phyloP scores from a whole-genome alignment of 1,140 invertebrate species.

The Saxidomus purpurata region DNA sequence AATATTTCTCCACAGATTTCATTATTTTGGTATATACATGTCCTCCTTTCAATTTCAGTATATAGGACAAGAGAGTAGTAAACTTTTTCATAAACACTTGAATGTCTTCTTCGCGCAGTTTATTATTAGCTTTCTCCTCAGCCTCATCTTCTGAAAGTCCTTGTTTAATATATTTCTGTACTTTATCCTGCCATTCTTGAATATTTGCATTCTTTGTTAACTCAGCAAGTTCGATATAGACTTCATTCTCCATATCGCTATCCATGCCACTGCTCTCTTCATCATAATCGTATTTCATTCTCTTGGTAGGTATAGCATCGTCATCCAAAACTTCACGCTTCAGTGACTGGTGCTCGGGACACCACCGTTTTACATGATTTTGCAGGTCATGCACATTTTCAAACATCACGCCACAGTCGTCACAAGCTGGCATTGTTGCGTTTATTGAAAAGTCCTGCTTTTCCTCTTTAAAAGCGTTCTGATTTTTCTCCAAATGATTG shows the following conservation, averaged over 20 bases:
- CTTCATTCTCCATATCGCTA: neutral
- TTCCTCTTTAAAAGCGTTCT: neutral
- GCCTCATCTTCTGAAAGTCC: neutral
- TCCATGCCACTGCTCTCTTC: neutral
- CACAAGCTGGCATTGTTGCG: neutral
- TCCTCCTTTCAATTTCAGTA: neutral
- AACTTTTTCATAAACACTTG: neutral
- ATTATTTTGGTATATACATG: neutral
- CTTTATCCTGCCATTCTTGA: neutral
- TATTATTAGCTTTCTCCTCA: neutral
- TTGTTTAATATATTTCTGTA: neutral
- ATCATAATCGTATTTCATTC: neutral
- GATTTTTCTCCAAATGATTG: neutral
- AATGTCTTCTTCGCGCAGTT: neutral
- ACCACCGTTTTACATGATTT: conserved; percentile 19
- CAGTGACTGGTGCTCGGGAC: neutral
- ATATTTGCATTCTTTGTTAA: neutral
- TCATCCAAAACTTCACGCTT: neutral
- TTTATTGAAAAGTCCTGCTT: neutral
- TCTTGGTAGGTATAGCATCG: neutral
- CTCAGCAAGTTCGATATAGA: neutral
- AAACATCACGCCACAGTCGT: neutral
- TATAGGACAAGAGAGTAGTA: neutral
- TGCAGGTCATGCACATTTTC: neutral
- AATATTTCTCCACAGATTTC: neutral